Percentiles rank a stretch among this genome's conserved stretches.
Evolutionary conservation across 2,888 invertebrate genomes (phyloP).

Genomic region (Limnephilus lunatus): DNA sequence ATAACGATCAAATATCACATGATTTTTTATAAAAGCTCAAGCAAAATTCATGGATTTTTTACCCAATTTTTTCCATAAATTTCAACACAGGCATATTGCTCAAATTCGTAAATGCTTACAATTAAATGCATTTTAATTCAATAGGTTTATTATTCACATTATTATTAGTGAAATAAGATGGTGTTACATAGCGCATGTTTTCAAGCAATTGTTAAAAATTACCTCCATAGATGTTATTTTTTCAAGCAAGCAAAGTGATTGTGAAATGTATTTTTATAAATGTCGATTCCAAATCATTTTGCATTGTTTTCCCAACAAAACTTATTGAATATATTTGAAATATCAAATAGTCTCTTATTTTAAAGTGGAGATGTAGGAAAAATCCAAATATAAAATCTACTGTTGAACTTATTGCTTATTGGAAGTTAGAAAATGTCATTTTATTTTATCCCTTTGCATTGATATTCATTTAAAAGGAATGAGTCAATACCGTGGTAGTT

Average conservation of each 20-base stretch:
- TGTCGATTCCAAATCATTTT: not conserved
- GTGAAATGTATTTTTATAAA: not conserved
- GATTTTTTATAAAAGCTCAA: not conserved
- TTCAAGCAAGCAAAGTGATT: not conserved
- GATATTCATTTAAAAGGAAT: not conserved
- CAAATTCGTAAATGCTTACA: not conserved
- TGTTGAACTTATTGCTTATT: not conserved
- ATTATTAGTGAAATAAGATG: not conserved
- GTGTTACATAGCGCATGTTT: not conserved
- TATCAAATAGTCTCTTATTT: not conserved
- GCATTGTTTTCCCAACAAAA: not conserved
- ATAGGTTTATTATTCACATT: not conserved
- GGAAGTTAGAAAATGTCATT: not conserved
- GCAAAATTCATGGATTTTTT: not conserved
- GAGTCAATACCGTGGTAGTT: not conserved
- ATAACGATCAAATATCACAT: slow-evolving; percentile 2
- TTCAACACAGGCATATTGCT: not conserved
- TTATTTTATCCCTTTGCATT: not conserved
- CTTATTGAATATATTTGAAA: not conserved
- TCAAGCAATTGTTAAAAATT: not conserved
- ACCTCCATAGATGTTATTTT: not conserved
- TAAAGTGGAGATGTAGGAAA: not conserved
- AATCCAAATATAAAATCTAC: not conserved
- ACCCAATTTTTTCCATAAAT: slow-evolving; percentile 2
- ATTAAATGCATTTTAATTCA: not conserved